Percentiles rank a stretch among this genome's conserved stretches.
Conservation (phyloP, 2,888 invertebrate genomes). For the Dryobota labecula region DNA sequence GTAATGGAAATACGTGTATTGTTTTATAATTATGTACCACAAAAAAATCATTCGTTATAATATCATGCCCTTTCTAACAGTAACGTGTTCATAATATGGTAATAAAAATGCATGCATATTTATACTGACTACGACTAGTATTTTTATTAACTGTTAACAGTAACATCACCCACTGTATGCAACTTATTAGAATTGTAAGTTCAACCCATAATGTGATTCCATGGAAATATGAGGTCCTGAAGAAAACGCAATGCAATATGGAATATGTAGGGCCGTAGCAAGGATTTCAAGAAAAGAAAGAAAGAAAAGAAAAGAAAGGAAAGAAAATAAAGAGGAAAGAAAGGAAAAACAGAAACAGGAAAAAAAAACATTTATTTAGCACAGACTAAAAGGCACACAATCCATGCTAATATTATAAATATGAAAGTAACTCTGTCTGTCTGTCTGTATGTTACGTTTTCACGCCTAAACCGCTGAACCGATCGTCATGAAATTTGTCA, state of each 20-base stretch:
- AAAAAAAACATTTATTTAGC: too few species aligned
- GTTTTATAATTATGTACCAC: not conserved
- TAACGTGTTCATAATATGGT: not conserved
- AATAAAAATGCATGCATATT: constrained; percentile 3
- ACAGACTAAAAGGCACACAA: too few species aligned
- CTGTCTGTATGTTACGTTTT: too few species aligned
- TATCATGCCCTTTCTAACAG: not conserved
- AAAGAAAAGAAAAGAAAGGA: too few species aligned
- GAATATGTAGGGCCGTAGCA: not conserved
- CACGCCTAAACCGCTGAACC: too few species aligned
- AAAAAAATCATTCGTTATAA: not conserved
- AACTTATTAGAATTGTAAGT: not conserved
- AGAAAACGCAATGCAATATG: not conserved
- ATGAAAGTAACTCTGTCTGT: too few species aligned
- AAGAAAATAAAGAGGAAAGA: too few species aligned
- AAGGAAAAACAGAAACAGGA: too few species aligned
- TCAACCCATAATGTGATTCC: not conserved
- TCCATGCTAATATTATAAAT: too few species aligned
- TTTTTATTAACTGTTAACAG: too few species aligned
- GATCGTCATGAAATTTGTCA: too few species aligned
- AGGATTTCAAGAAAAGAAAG: too few species aligned
- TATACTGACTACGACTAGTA: not conserved
- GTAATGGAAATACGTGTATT: not conserved
- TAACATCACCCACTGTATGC: not conserved
- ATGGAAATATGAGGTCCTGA: not conserved